These are phyloP conservation scores for Limnephilus lunatus DNA, from an alignment of 2,888 invertebrate species.

Conservation along the genomic window DNA sequence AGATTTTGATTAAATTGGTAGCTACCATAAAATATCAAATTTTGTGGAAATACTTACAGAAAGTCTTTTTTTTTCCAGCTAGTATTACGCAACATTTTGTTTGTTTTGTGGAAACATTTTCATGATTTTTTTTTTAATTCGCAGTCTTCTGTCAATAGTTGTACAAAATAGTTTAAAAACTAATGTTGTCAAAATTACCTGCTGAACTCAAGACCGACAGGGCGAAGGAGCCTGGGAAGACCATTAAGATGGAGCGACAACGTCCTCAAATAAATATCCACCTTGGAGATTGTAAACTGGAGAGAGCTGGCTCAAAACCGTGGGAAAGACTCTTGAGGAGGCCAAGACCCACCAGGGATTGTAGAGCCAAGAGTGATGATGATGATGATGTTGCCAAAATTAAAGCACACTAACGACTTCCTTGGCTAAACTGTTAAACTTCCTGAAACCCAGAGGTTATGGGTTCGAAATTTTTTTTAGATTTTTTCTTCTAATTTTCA, in stretches of 20 bases:
- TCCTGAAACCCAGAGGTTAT: too few species aligned
- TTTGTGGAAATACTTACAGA: neutral
- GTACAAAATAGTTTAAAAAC: too few species aligned
- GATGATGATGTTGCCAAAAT: neutral
- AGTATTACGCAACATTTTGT: neutral
- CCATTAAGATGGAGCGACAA: too few species aligned
- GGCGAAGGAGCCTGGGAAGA: too few species aligned
- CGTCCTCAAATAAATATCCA: too few species aligned
- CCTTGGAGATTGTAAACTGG: too few species aligned
- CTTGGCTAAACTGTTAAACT: neutral
- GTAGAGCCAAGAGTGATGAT: too few species aligned
- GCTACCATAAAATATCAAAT: neutral
- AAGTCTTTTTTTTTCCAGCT: neutral
- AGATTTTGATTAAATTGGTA: neutral
- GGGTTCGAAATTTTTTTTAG: neutral
- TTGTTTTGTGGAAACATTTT: neutral
- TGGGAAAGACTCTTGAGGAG: too few species aligned
- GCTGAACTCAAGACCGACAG: too few species aligned
- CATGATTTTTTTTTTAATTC: neutral
- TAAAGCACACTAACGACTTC: neutral
- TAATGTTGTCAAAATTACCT: neutral
- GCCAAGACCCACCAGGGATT: too few species aligned
- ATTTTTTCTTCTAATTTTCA: neutral
- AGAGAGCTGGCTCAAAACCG: too few species aligned
- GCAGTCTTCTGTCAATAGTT: too few species aligned